Evolutionary conservation across 2,113 vertebrate genomes (phyloP), one percentile per base, ranked within the genome.

Genomic region (Periophthalmodon schlosseri): DNA sequence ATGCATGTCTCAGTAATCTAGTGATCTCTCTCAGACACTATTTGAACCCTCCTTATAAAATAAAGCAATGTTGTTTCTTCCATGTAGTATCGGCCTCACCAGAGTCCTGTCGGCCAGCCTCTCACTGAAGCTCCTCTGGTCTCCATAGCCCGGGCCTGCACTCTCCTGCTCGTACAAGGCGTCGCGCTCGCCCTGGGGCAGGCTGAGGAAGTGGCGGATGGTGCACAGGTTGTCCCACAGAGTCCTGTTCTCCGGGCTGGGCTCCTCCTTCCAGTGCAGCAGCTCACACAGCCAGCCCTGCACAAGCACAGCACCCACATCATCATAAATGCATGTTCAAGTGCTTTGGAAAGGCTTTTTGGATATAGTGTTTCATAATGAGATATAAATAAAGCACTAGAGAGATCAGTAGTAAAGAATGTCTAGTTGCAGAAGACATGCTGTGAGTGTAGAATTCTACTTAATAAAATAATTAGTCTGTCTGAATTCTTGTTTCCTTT

Each of bases 231-330:
- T 97, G 88, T 98, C 96, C 96, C 97, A 98, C 71, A 98, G 92
- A 60, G 97, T 98, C 72, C 97, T 94, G 93, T 98, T 98, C 79
- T 97, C 96, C 49, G 96, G 96, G 78, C 93, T 96, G 23, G 97
- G 97, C 69, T 98, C 96, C 93, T 98, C 97, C 87, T 97, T 98
- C 97, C 97, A 98, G 77, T 96, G 96, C 71, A 98, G 91, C 73
- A 98, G 94, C 92, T 98, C 97, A 84, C 97, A 98, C 76, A 98
- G 82, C 97, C 97, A 98, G 50, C 96, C 96, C 97, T 97, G 77
- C 66, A 67, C 56, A 34, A 63, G 36, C 66, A 61, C 56, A 1
- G 20, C 20, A 24, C 52, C 28, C 56, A 24, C 2, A 0, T 58
- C 21, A 47, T 47, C 46, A 13, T 14, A 47, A 14, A 28, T 14